These are phyloP conservation scores for Sinosuthora webbiana DNA, from an alignment of 2,113 vertebrate genomes.

Conservation along the genomic window DNA sequence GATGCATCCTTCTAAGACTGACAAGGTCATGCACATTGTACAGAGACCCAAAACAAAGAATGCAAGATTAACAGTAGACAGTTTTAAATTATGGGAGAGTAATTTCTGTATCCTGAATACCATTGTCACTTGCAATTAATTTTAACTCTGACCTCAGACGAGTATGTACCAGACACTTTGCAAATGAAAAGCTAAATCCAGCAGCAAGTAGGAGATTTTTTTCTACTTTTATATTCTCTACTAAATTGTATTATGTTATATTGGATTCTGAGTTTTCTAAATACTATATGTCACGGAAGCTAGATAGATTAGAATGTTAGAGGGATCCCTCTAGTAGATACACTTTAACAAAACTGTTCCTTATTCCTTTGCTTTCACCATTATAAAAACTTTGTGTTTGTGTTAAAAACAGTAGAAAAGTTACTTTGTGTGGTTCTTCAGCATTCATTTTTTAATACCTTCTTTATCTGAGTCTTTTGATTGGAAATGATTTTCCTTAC, in stretches of 20 bases:
- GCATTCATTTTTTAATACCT: background rate
- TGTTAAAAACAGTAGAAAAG: background rate
- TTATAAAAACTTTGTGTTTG: background rate
- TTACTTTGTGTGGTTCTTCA: background rate
- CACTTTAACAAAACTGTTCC: background rate
- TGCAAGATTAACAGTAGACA: slow-evolving; percentile 19
- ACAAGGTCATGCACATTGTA: slow-evolving; percentile 9
- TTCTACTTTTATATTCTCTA: background rate
- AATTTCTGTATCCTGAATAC: slow-evolving; percentile 21
- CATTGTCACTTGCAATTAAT: slow-evolving; percentile 31
- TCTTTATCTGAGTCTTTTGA: background rate
- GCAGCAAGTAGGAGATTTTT: background rate
- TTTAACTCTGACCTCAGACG: background rate
- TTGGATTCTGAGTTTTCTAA: background rate
- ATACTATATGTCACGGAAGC: background rate
- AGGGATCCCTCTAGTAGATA: background rate
- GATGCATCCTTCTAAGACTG: background rate
- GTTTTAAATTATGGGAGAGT: slow-evolving; percentile 11
- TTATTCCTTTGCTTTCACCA: background rate
- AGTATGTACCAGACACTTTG: background rate
- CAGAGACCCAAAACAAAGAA: background rate
- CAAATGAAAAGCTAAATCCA: background rate
- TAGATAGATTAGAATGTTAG: background rate
- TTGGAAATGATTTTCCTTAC: background rate
- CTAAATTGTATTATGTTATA: background rate